Evolutionary conservation across 2,888 invertebrate genomes (phyloP), one percentile per base, ranked within the genome.

Genomic region (Carpatolechia fugitivella): DNA sequence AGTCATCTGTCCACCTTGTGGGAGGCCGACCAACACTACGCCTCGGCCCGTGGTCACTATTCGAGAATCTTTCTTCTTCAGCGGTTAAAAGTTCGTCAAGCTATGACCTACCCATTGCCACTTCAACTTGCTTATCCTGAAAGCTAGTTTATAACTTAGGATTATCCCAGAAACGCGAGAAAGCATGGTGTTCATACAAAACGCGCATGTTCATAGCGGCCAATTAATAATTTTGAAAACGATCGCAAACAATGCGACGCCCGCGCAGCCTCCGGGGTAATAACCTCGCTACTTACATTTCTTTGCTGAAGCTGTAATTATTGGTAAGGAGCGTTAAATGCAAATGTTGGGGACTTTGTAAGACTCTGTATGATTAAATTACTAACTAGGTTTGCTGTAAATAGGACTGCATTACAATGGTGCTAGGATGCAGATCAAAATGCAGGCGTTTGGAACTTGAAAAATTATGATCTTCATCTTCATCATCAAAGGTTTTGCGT

Each of bases 221-320:
- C 61, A 60, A 61, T 61, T 60, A 62, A 60, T 54, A 59, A 56
- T 58, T 58, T 53, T 59, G 56, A 56, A 56, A 64, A 50, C 46
- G 31, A 33, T 31, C 56, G 59, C 60, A 60, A 68, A 68, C 69
- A 69, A 69, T 69, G 60, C 59, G 7, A 14, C 29, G 29, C 38
- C 3, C 3, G 38, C 8, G 40, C 40, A 40, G 24, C 44, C 20
- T 20, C 24, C 24, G n/a, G 46, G 46, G 49, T 49, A 33, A 38
- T 29, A 35, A n/a, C 50, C 30, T 46, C 11, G 14, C 20, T 29
- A 44, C 20, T 20, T 41, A 24, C 44, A 44, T 29, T 44, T 7
- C 44, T 13, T 24, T 29, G 29, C 44, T 29, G 44, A 24, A 24
- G 24, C 24, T 24, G 24, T 24, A 24, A 24, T 24, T 44, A 44